Base-by-base conservation (phyloP, 2,113 vertebrate genomes). In the Zapus hudsonius region DNA sequence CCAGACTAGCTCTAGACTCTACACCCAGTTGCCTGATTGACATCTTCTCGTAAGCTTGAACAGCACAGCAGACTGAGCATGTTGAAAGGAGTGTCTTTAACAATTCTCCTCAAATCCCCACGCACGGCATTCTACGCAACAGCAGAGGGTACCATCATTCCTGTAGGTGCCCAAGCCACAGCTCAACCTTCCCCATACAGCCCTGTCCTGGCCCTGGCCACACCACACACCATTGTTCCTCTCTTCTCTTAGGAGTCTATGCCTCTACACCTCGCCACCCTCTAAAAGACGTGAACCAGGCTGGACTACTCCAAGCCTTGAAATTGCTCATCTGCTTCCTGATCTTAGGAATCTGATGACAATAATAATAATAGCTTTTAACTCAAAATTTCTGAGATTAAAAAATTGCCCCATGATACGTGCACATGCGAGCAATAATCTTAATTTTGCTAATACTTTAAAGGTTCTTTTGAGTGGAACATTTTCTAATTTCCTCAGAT, bases 401-500 rank as follows among this genome's bases (percentile, higher is more conserved):
- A 84, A 78, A 64, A 38, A 69, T 61, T 29, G 36, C 59, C 44
- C 59, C 16, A 59, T 22, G 67, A 36, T 75, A 73, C 61, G 75
- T 73, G 67, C 36, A 31, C 9, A 22, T 23, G 22, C 5, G 31
- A 13, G 11, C 44, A 40, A 29, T 25, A 47, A 16, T 47, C 52
- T 44, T 88, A 63, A 78, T 72, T 91, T 70, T 57, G 57, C 69
- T 59, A 73, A 20, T 44, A 74, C 5, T 11, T 9, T 16, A 29
- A n/a, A 25, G 29, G 61, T 69, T 59, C 66, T 59, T 92, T 36
- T 25, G 42, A 87, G 44, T 22, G 29, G n/a, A 57, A 44, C 25
- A 12, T 5, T 84, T 89, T 47, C 94, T 20, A 38, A 47, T 89
- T 89, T 84, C 85, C 29, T 52, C 44, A 67, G 47, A 40, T 52